Evolutionary conservation across 2,797 vertebrate species (phyloP).

Genomic region (Acrossocheilus fasciatus): DNA sequence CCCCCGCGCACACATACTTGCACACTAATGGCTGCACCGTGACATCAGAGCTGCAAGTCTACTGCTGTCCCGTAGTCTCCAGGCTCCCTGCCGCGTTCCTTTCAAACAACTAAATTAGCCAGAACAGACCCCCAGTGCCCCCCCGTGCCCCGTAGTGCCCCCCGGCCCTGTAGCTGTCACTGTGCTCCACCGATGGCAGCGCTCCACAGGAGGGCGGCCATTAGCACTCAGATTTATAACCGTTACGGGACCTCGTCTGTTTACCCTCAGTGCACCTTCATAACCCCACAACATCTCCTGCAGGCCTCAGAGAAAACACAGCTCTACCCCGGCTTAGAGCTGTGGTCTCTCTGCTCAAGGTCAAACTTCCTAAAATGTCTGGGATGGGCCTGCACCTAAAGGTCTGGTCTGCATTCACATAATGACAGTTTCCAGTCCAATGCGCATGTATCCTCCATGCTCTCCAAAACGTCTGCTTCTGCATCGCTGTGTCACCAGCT

Average conservation of each 20-base stretch:
- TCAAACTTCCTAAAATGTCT: conserved; percentile 28
- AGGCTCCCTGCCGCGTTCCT: no score
- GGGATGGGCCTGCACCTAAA: not conserved
- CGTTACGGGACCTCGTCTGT: conserved; percentile 64
- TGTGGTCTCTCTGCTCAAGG: conserved; percentile 13
- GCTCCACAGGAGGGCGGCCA: conserved; percentile 66
- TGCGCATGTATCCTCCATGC: not conserved
- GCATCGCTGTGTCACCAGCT: not conserved
- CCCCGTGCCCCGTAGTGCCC: conserved; percentile 50
- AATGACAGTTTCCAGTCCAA: conserved; percentile 18
- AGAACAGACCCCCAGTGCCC: conserved; percentile 55
- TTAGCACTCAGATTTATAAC: conserved; percentile 73
- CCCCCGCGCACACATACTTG: conserved; percentile 45
- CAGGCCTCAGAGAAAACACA: conserved; percentile 46
- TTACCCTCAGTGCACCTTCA: conserved; percentile 61
- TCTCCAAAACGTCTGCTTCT: not conserved
- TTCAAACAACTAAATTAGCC: no score
- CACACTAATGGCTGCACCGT: conserved; percentile 58
- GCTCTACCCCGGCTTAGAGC: conserved; percentile 42
- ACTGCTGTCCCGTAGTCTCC: conserved; percentile 58
- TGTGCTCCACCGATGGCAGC: conserved; percentile 65
- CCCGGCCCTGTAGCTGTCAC: conserved; percentile 64
- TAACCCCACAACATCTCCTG: conserved; percentile 56
- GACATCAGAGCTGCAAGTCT: conserved; percentile 59
- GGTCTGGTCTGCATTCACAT: conserved; percentile 17